Evolutionary conservation across 2,888 invertebrate genomes (phyloP).

Genomic region (Drosophila suboccidentalis): DNA sequence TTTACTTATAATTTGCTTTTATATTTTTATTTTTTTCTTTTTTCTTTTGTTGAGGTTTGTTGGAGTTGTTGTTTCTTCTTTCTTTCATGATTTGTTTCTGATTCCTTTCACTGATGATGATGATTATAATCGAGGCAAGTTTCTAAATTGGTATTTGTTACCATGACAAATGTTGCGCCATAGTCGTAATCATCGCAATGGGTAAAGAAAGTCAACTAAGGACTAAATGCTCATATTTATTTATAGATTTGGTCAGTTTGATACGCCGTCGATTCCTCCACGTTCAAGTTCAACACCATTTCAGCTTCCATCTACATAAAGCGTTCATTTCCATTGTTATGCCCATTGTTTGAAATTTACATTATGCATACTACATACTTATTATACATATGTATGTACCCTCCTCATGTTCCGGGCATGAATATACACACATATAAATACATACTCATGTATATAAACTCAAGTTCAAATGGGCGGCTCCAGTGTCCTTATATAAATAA

Average conservation of each 20-base stretch:
- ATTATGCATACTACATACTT: constrained; percentile 9
- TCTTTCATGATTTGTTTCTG: constrained; percentile 4
- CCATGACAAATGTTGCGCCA: constrained; percentile 67
- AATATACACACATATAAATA: neutral
- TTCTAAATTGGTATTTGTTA: constrained; percentile 56
- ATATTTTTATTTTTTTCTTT: constrained; percentile 19
- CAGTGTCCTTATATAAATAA: neutral
- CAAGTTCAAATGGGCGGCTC: constrained; percentile 14
- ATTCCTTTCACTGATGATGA: constrained; percentile 46
- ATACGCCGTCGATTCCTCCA: constrained; percentile 12
- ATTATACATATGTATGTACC: no score
- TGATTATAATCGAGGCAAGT: constrained; percentile 49
- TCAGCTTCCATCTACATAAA: constrained; percentile 2
- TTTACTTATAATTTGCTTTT: constrained; percentile 60
- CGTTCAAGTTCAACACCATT: constrained; percentile 2
- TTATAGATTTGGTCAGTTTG: constrained; percentile 52
- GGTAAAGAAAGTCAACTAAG: constrained; percentile 34
- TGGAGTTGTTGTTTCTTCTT: constrained; percentile 17
- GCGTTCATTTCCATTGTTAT: constrained; percentile 18
- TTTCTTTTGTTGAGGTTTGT: constrained; percentile 5
- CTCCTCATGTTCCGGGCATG: neutral
- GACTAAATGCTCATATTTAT: constrained; percentile 54
- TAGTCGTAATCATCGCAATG: constrained; percentile 49
- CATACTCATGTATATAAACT: neutral
- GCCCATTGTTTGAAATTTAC: constrained; percentile 28